Evolutionary conservation across 2,888 invertebrate species (phyloP), one percentile per base, ranked within the genome.

Genomic region (Gastracanthus pulcherrimus): DNA sequence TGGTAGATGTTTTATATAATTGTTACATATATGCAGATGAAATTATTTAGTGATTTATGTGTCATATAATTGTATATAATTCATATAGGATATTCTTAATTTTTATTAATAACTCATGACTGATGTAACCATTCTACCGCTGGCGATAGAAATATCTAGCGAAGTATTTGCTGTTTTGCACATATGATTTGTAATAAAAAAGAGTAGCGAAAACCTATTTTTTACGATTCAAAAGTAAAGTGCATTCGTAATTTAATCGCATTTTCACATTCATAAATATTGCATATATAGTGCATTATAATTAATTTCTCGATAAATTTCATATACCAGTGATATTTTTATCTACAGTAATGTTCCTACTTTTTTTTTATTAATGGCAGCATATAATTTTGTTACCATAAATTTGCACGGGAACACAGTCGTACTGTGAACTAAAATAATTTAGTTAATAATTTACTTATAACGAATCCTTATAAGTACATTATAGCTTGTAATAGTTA

Each of bases 111-210:
- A 31, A 31, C 13, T 31, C 34, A 51, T 26, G 48, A 77, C 45
- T 29, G n/a, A 36, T 2, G 23, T 36, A 58, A 62, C 19, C 34
- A 7, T 70, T 77, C 69, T 69, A 77, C 70, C 77, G 70, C 69
- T 60, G 69, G 77, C 70, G 77, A 77, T 77, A 77, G 77, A 70
- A 70, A 51, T 31, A 67, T 58, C 29, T 58, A 74, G 23, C 34
- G 2, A 19, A 62, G 34, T 62, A 62, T 62, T 62, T 62, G 19
- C 19, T 62, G n/a, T 34, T 9, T 19, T 62, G 36, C 36, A 36
- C 36, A 19, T 9, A 55, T 55, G 9, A 26, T 55, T 55, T 55
- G 26, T 26, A 26, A 55, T 55, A n/a, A n/a, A n/a, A n/a, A n/a
- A n/a, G n/a, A 23, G 26, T 23, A 11, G 11, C n/a, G 48, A n/a